phyloP scores from a whole-genome alignment of 2,113 vertebrate species.

The Pseudonaja textilis region DNA sequence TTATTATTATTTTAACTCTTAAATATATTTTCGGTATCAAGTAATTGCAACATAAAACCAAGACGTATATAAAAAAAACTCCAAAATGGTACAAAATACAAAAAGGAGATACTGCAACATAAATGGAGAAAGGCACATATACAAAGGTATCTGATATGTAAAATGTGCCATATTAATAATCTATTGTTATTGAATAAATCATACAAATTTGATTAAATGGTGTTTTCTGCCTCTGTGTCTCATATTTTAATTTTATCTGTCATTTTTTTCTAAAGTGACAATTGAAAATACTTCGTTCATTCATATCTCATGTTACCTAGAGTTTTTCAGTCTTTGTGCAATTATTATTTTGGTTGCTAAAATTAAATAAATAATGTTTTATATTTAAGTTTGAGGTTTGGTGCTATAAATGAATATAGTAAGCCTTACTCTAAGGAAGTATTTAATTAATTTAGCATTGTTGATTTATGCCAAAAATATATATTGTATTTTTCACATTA shows the following conservation, averaged over 20 bases:
- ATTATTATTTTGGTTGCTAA: too few relatives aligned
- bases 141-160: not conserved
- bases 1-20: not conserved
- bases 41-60: not conserved
- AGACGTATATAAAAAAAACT: not conserved
- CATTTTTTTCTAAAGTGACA: too few relatives aligned
- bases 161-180: not conserved
- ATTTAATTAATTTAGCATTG: too few relatives aligned
- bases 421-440: too few relatives aligned
- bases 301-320: too few relatives aligned
- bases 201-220: not conserved
- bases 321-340: too few relatives aligned
- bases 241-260: not conserved
- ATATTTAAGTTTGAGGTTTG: too few relatives aligned
- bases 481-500: too few relatives aligned
- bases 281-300: too few relatives aligned
- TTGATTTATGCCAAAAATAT: too few relatives aligned
- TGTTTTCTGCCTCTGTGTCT: not conserved
- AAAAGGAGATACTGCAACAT: not conserved
- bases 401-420: too few relatives aligned
- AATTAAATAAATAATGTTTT: too few relatives aligned
- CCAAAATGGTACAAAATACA: not conserved
- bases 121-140: not conserved
- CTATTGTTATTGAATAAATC: not conserved
- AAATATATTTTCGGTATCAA: not conserved